Evolutionary conservation across 2,888 invertebrate genomes (phyloP).

Genomic region (Ligdia adustata): DNA sequence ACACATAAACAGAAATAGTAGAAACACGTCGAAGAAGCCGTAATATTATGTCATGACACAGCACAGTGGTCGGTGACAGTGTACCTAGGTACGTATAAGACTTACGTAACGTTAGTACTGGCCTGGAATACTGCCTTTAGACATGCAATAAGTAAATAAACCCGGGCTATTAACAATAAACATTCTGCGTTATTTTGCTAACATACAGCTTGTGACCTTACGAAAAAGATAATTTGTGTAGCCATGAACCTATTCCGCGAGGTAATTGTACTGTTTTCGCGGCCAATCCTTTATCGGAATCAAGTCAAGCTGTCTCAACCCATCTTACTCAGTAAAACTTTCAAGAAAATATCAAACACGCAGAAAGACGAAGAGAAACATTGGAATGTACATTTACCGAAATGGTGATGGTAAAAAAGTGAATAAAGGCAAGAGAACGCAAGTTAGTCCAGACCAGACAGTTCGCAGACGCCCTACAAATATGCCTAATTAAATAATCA

Average conservation of each 20-base stretch:
- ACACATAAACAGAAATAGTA: too few species aligned
- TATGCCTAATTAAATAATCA: conserved; percentile 4
- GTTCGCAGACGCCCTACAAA: too few species aligned
- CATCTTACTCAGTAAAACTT: too few species aligned
- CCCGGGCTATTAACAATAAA: conserved; percentile 16
- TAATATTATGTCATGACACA: neutral
- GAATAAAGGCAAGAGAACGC: too few species aligned
- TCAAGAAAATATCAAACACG: too few species aligned
- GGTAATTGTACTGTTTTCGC: neutral
- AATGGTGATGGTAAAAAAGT: too few species aligned
- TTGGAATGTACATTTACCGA: too few species aligned
- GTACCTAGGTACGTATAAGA: too few species aligned
- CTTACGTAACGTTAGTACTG: conserved; percentile 13
- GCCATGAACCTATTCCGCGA: conserved; percentile 7
- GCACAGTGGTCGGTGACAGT: neutral
- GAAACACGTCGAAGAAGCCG: neutral
- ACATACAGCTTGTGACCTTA: conserved; percentile 11
- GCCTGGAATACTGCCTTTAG: conserved; percentile 14
- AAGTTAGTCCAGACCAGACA: neutral
- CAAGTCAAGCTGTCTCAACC: too few species aligned
- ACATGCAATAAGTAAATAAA: conserved; percentile 26
- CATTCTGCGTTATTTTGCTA: conserved; percentile 8
- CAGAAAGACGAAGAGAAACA: too few species aligned
- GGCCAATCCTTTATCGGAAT: too few species aligned
- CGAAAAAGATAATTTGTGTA: conserved; percentile 11